A percentile compares a stretch with the other conserved stretches of the same genome.
Conservation (phyloP, 2,113 vertebrate genomes). For the Laticauda colubrina region DNA sequence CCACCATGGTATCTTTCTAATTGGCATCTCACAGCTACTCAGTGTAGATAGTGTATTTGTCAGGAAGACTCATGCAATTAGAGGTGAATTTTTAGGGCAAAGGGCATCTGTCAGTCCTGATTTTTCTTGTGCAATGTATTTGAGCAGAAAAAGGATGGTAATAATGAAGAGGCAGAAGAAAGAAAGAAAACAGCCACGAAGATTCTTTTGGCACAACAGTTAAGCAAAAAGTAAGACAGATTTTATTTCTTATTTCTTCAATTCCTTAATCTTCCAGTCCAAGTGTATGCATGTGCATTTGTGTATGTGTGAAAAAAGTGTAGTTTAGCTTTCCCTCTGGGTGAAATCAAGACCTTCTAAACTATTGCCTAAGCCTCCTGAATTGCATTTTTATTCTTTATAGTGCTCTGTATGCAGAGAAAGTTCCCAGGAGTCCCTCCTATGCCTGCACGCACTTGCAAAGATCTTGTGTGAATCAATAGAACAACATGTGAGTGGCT, state of each 20-base stretch:
- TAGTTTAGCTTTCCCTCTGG: background rate
- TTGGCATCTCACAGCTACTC: background rate
- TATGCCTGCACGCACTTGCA: background rate
- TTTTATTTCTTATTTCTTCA: background rate
- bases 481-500: background rate
- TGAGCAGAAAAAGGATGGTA: background rate
- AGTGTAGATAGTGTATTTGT: background rate
- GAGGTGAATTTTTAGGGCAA: background rate
- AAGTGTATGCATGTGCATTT: background rate
- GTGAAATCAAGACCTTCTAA: background rate
- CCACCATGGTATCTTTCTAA: background rate
- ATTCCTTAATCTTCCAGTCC: background rate
- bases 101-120: background rate
- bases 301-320: background rate
- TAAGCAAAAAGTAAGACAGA: background rate
- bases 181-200: background rate
- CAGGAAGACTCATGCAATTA: background rate
- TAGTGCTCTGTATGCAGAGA: background rate
- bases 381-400: background rate
- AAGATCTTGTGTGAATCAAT: constrained; percentile 11
- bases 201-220: background rate
- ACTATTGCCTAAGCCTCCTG: background rate
- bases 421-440: background rate
- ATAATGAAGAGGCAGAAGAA: background rate
- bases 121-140: background rate